Percentiles rank a stretch among this genome's conserved stretches.
phyloP scores from a whole-genome alignment of 2,888 invertebrate species.

The Alloplasta piceator region DNA sequence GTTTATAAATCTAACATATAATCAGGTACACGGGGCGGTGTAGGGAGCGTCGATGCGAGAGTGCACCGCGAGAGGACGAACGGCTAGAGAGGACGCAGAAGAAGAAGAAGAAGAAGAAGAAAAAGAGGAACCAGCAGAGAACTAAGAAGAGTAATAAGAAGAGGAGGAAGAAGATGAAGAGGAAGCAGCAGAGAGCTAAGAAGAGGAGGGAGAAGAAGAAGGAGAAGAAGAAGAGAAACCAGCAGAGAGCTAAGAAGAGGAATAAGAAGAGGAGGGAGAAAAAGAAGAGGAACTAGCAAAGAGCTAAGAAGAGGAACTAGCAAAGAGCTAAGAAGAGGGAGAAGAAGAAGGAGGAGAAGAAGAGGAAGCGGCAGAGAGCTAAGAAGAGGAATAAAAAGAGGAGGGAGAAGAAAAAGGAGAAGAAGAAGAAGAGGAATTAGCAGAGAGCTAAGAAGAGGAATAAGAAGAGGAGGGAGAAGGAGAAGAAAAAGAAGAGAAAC shows the following conservation, averaged over 20 bases:
- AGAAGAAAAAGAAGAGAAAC: no score
- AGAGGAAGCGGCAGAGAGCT: no score
- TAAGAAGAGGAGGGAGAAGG: no score
- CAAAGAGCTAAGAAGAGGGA: not conserved
- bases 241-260: not conserved
- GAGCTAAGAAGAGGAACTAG: no score
- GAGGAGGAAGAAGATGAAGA: no score
- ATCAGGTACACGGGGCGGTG: constrained; percentile 78
- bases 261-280: constrained; percentile 33
- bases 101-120: constrained; percentile 59
- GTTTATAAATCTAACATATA: constrained; percentile 82
- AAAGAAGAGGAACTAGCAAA: no score
- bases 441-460: no score
- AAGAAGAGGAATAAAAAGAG: no score
- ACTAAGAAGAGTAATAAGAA: constrained; percentile 14
- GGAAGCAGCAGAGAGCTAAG: no score
- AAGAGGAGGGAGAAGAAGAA: constrained; percentile 46
- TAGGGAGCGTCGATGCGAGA: constrained; percentile 64
- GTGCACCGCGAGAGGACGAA: constrained; percentile 60
- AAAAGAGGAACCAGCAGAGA: constrained; percentile 16
- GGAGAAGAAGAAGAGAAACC: constrained; percentile 53
- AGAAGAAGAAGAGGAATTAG: no score
- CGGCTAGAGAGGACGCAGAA: constrained; percentile 50
- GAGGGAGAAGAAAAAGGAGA: no score
- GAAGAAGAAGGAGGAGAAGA: constrained; percentile 38